A percentile compares a stretch with the other conserved stretches of the same genome.
Conservation (phyloP, 1,140 invertebrate species). For the Camponotus vicinus region DNA sequence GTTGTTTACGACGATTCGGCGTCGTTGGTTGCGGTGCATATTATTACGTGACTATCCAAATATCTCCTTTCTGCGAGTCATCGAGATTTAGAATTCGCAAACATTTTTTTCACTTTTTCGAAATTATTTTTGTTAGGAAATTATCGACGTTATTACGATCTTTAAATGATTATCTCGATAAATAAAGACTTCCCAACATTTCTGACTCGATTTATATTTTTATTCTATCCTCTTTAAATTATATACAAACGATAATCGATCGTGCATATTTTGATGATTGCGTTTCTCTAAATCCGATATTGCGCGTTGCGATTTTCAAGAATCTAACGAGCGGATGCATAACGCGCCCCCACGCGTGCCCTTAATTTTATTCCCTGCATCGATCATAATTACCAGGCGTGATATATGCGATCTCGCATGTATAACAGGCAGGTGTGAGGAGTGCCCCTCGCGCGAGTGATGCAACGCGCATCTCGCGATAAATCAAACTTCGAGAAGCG, state of each 20-base stretch:
- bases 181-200: background rate
- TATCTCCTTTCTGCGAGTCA: background rate
- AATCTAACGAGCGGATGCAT: conserved; percentile 41
- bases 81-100: conserved; percentile 38
- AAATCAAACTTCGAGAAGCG: conserved; percentile 74
- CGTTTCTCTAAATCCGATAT: background rate
- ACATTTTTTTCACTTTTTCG: background rate
- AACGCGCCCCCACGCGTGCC: conserved; percentile 21
- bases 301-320: conserved; percentile 9
- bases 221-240: background rate
- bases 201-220: background rate
- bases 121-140: background rate
- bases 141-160: background rate
- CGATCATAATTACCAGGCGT: conserved; percentile 62
- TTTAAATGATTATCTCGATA: background rate
- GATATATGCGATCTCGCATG: conserved; percentile 44
- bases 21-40: conserved; percentile 52
- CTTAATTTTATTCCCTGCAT: conserved; percentile 55
- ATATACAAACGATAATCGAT: background rate
- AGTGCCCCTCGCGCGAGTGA: conserved; percentile 57
- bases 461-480: conserved; percentile 70
- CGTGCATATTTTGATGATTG: conserved; percentile 20
- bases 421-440: conserved; percentile 63
- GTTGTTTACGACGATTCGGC: conserved; percentile 71
- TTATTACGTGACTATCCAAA: background rate